These are phyloP conservation scores for Colostygia pectinataria DNA, from an alignment of 2,888 invertebrate species.

Conservation along the genomic window DNA sequence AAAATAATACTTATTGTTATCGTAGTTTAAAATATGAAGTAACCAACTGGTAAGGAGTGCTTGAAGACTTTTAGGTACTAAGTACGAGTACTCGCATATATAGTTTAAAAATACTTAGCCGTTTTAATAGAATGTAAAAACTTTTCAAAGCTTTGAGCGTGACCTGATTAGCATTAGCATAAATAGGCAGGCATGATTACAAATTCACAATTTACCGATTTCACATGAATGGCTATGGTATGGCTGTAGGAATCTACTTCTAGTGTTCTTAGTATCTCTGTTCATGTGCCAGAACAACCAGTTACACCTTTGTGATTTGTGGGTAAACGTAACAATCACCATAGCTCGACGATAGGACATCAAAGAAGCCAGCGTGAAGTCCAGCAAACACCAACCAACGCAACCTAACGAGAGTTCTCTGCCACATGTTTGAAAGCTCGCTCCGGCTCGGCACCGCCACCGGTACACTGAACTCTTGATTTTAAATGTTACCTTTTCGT, in stretches of 20 bases:
- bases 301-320: conserved; percentile 17
- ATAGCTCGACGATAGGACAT: conserved; percentile 25
- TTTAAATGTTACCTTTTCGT: conserved; percentile 63
- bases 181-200: background rate
- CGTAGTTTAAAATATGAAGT: no score
- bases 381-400: conserved; percentile 28
- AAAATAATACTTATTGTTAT: background rate
- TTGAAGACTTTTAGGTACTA: no score
- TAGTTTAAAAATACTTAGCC: background rate
- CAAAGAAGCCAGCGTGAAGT: conserved; percentile 30
- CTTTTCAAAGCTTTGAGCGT: conserved; percentile 1
- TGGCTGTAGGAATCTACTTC: no score
- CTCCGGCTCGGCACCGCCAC: conserved; percentile 27
- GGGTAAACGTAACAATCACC: conserved; percentile 19
- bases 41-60: no score
- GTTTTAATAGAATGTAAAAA: conserved; percentile 29
- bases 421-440: conserved; percentile 47
- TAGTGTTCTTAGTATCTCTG: background rate
- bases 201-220: no score
- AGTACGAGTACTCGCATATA: no score
- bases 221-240: no score
- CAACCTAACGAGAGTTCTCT: conserved; percentile 26
- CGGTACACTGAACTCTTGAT: conserved; percentile 70
- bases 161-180: conserved; percentile 1
- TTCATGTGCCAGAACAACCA: conserved; percentile 11